Percentiles rank a stretch among this genome's conserved stretches.
Evolutionary conservation across 1,140 invertebrate genomes (phyloP).

Genomic region (Trichomalopsis sarcophagae): DNA sequence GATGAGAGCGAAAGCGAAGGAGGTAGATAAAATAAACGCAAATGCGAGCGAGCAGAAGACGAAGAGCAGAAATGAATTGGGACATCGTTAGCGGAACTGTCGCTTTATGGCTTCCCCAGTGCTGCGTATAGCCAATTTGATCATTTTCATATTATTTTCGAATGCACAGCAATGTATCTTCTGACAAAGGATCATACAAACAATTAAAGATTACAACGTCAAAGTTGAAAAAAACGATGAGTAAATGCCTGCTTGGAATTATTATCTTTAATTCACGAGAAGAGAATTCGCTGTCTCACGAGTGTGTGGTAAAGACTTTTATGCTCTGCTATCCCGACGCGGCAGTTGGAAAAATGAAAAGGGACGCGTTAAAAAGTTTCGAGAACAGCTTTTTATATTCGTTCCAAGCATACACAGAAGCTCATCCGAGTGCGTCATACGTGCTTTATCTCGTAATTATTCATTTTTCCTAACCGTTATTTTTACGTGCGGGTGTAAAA

Average conservation of each 20-base stretch:
- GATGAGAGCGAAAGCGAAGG: no score
- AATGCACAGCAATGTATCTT: neutral
- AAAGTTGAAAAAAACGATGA: neutral
- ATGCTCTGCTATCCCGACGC: no score
- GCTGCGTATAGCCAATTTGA: neutral
- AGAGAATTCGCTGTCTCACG: neutral
- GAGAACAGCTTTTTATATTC: no score
- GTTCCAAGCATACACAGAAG: no score
- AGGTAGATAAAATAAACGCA: conserved; percentile 1
- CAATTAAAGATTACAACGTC: neutral
- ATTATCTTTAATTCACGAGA: neutral
- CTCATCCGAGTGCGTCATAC: no score
- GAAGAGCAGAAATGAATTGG: conserved; percentile 40
- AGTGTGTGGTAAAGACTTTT: no score
- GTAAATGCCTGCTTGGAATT: neutral
- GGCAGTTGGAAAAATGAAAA: neutral
- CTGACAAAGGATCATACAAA: no score
- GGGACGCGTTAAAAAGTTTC: neutral
- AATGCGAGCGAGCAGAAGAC: conserved; percentile 56
- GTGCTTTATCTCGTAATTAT: no score
- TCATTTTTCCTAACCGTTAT: no score
- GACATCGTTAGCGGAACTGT: neutral
- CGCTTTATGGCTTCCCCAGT: no score
- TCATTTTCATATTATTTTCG: neutral
- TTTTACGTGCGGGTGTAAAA: no score